A percentile compares a stretch with the other conserved stretches of the same genome.
Evolutionary conservation across 2,113 vertebrate species (phyloP).

Genomic region (Felis chaus): DNA sequence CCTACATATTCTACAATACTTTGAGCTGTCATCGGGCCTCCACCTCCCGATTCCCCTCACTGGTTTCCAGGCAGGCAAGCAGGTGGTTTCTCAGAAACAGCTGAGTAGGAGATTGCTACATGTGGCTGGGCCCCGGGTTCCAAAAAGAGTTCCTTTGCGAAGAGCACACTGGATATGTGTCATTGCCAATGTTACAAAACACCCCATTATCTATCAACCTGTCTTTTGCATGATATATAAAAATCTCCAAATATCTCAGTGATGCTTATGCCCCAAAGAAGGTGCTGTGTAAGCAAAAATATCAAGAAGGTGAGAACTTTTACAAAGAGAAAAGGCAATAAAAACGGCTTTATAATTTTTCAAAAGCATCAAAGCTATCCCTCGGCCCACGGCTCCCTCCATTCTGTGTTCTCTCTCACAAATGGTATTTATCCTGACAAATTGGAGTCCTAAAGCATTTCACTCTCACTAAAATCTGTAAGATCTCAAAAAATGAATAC

Average conservation of each 20-base stretch:
- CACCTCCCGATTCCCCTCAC: slow-evolving; percentile 89
- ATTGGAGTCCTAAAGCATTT: slow-evolving; percentile 87
- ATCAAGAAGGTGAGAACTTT: slow-evolving; percentile 92
- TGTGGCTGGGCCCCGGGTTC: slow-evolving; percentile 86
- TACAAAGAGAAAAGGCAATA: slow-evolving; percentile 93
- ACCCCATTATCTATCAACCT: neutral
- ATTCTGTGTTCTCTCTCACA: slow-evolving; percentile 87
- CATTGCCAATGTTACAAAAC: slow-evolving; percentile 88
- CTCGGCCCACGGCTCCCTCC: slow-evolving; percentile 88
- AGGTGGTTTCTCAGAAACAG: slow-evolving; percentile 92
- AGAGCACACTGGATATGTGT: slow-evolving; percentile 91
- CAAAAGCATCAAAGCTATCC: slow-evolving; percentile 86
- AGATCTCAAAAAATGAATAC: neutral
- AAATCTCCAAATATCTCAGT: slow-evolving; percentile 88
- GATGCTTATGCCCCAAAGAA: slow-evolving; percentile 92
- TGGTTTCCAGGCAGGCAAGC: slow-evolving; percentile 90
- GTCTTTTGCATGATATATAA: slow-evolving; percentile 75
- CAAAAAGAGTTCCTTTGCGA: slow-evolving; percentile 89
- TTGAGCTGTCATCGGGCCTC: slow-evolving; percentile 85
- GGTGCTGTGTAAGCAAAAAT: slow-evolving; percentile 87
- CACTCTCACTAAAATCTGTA: slow-evolving; percentile 16
- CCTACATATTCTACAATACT: neutral
- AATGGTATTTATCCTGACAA: slow-evolving; percentile 91
- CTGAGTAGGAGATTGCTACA: slow-evolving; percentile 88
- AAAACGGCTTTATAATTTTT: slow-evolving; percentile 88